Evolutionary conservation across 2,797 vertebrate genomes (phyloP), one percentile per base, ranked within the genome.

Genomic region (Varecia variegata): DNA sequence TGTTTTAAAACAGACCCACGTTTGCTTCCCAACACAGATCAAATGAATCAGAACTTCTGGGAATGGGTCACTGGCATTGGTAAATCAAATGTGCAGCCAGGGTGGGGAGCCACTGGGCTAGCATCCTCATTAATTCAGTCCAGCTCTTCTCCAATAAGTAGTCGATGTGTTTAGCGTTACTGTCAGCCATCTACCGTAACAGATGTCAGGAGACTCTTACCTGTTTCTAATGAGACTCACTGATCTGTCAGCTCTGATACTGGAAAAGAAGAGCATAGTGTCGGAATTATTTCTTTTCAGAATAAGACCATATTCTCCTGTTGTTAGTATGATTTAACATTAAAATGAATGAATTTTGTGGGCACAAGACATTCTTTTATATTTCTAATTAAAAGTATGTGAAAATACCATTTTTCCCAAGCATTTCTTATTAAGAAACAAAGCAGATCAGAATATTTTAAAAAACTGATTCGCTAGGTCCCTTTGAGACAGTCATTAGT

Each of bases 241-340:
- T 95, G 83, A 79, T 80, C 96, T 97, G 84, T 97, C 95, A 96
- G 40, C 62, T 71, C 88, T 91, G 71, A 77, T 94, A 80, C 4
- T 89, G 38, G 82, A 83, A 93, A 88, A 67, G 47, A 74, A 56
- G 38, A 83, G 8, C 45, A 74, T 27, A 21, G 20, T 73, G 60
- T 71, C 79, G 50, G 40, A 20, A 95, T 90, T 65, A n/a, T 86
- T 93, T 97, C 92, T 67, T 95, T 97, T 81, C 67, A 93, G 58
- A 90, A 88, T 67, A 97, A 71, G 35, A 60, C 14, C 2, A 87
- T 88, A 54, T 90, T 92, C 76, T 97, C 81, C 58, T 20, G 30
- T 65, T 54, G 52, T 94, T 79, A 88, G 82, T 92, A 27, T 62
- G 62, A 95, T 80, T 94, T 95, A 82, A 85, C 80, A 80, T 38